Conservation (phyloP, 2,888 invertebrate species). For the Apamea epomidion region DNA sequence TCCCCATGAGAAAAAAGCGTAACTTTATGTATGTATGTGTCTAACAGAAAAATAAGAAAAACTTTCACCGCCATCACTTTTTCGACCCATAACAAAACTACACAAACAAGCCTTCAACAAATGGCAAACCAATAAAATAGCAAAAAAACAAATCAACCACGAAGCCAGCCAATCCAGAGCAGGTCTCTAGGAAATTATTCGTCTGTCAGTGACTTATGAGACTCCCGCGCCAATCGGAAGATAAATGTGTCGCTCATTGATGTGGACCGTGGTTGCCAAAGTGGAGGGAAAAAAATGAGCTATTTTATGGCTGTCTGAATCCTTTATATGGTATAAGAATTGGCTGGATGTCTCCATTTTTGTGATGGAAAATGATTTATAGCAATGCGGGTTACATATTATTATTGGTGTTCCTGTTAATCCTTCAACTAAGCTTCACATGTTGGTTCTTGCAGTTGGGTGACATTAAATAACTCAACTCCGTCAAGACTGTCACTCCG, state of each 20-base stretch:
- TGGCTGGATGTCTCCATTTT: conserved; percentile 1
- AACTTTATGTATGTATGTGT: neutral
- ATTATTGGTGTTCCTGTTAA: neutral
- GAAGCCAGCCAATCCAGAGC: conserved; percentile 64
- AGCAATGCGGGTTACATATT: neutral
- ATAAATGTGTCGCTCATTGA: conserved; percentile 74
- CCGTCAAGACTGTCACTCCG: neutral
- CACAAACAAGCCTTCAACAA: conserved; percentile 18
- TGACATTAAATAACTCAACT: neutral
- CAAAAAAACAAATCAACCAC: conserved; percentile 64
- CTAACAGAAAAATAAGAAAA: neutral
- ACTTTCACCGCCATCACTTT: too few relatives aligned
- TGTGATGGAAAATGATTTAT: conserved; percentile 31
- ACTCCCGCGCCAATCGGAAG: conserved; percentile 71
- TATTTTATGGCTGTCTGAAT: conserved; percentile 43
- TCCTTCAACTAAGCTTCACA: neutral
- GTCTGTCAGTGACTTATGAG: conserved; percentile 75
- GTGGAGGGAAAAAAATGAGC: conserved; percentile 50
- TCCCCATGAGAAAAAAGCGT: neutral
- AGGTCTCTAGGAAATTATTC: conserved; percentile 70
- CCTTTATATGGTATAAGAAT: conserved; percentile 34
- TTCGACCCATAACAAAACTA: neutral
- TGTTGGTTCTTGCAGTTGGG: neutral
- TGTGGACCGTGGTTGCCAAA: conserved; percentile 65
- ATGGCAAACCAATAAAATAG: conserved; percentile 53